Base-by-base conservation (phyloP, 2,888 invertebrate genomes). In the Latrodectus elegans region DNA sequence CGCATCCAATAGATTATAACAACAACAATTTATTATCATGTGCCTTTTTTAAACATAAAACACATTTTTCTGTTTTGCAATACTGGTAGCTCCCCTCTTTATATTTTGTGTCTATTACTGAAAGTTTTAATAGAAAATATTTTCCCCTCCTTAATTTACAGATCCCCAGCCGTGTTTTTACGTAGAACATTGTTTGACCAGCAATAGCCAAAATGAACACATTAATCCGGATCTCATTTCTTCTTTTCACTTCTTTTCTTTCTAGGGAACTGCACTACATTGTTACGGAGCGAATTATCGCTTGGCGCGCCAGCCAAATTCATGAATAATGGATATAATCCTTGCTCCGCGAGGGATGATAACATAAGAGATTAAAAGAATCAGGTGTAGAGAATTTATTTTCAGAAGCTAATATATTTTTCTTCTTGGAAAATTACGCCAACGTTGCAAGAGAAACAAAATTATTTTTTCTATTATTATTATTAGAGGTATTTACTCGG, bases 311-410 rank as follows among this genome's bases (percentile, higher is more conserved):
- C 60, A 67, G 64, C 53, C 67, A 82, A 75, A 26, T 81, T 73
- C 81, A 82, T 82, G 82, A 82, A 82, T 82, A 82, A 82, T 82
- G 82, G 75, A 82, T 55, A 70, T 82, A 75, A 82, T 82, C 75
- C 75, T 11, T 9, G 70, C 14, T 14, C 17, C 17, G 55, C 26
- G 49, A 17, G 77, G 70, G 12, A 53, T 49, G 73, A 81, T 67
- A 67, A 74, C 68, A 55, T 60, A 6, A 9, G 38, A 12, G n/a
- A 75, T 75, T 75, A 60, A 75, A n/a, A 49, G 75, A 68, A 53
- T 22, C 14, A 82, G 75, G 72, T 80, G 22, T 26, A 71, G 64
- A 64, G 49, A 75, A 67, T 60, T 74, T 70, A 75, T 75, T 82
- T 75, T 82, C n/a, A 60, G n/a, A 60, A 60, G n/a, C 12, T 12